Evolutionary conservation across 1,140 invertebrate genomes (phyloP), one percentile per base, ranked within the genome.

Genomic region (Dinoponera quadriceps): DNA sequence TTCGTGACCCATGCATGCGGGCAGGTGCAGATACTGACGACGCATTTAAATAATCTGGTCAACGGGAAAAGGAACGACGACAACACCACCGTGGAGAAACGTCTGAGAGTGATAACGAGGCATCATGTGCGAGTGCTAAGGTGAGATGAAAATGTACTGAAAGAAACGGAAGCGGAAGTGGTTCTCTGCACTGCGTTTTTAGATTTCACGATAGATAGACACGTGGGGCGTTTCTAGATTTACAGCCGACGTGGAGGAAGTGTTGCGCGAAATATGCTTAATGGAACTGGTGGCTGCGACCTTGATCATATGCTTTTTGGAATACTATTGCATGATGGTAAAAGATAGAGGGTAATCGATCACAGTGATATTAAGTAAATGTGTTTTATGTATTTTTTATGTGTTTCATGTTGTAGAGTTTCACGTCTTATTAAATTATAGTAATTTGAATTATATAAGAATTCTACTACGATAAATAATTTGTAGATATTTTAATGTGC

Each of bases 1-100:
- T 91, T 90, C 44, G 88, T 90, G 0, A 91, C 89, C 9, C 92
- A 92, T 22, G 83, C 74, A 2, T 91, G 86, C 22, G 90, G 90
- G 2, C 90, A 91, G 48, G 48, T 89, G 9, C 54, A 82, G 9
- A 86, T 92, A 29, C 65, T 89, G 0, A 84, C 87, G 5, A 20
- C 20, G 2, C 54, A 66, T 29, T 38, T 92, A 16, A 18, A 86
- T 0, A 51, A 80, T 0, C 13, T 91, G 2, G 44, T 85, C 0
- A 75, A 84, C 0, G 65, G 48, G 1, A 38, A 84, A 20, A 13
- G 1, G 11, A 60, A 11, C 51, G 22, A 68, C 5, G 44, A 11
- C 9, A 33, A 48, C 2, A 66, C 0, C 0, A 20, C 14, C 2
- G 11, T 65, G 5, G 11, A 27, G 0, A 48, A 80, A 11, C 38